Evolutionary conservation across 2,888 invertebrate genomes (phyloP), one percentile per base, ranked within the genome.

Genomic region (Agrochola lota): DNA sequence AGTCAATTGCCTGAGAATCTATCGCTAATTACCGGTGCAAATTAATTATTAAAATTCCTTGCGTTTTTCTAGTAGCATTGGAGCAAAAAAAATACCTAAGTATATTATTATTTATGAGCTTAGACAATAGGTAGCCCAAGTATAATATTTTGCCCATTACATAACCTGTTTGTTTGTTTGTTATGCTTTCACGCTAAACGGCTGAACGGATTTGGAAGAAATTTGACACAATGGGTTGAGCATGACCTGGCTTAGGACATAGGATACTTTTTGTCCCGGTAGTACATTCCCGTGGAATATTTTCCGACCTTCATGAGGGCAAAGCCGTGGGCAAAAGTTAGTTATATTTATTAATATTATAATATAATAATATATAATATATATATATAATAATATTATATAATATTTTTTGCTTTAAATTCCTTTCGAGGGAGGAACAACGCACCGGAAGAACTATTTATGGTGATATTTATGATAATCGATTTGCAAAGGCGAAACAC

Each of bases 401-500:
- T n/a, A 57, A n/a, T 26, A 12, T n/a, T 55, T 73, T 73, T 73
- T 78, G 20, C 3, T 69, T 64, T 69, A 12, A 5, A 59, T 71
- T 64, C 62, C 49, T 4, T 74, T 63, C 15, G 20, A 68, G 35
- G 69, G 40, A 64, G 46, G 49, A 60, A n/a, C 68, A 66, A 62
- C 2, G 35, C 60, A 68, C 70, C 74, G 75, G 80, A 84, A 85
- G 6, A 52, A 26, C 71, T 78, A 67, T 72, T 46, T 78, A 73
- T 66, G 66, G 73, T 17, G 30, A 66, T 73, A 80, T 74, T 77
- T 9, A 83, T 77, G 71, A 57, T 71, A 68, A 71, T 81, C 64
- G 71, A 84, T 81, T 84, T 67, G 71, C 63, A 75, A 67, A 70
- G 17, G 26, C 23, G 60, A 70, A 77, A 77, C 81, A 85, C 82